Conservation (phyloP, 2,797 vertebrate genomes). For the Lutjanus campechanus region DNA sequence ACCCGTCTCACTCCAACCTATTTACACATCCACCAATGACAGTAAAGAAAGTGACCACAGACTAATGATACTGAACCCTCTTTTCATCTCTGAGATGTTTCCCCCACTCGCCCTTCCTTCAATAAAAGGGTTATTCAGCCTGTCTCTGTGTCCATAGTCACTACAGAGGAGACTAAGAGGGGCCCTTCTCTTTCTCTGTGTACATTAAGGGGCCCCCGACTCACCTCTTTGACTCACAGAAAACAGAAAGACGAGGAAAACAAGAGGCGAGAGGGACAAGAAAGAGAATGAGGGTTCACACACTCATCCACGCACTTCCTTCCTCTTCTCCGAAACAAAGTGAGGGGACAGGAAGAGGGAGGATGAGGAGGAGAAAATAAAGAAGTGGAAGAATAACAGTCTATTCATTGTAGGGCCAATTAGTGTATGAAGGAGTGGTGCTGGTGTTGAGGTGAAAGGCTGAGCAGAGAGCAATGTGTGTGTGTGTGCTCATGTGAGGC, state of each 20-base stretch:
- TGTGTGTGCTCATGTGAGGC: neutral
- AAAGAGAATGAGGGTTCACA: conserved; percentile 60
- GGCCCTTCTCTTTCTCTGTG: conserved; percentile 65
- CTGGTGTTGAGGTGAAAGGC: conserved; percentile 72
- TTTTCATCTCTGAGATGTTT: conserved; percentile 61
- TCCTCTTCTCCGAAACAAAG: conserved; percentile 68
- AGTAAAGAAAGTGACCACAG: conserved; percentile 43
- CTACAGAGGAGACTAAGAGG: conserved; percentile 54
- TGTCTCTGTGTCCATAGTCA: conserved; percentile 51
- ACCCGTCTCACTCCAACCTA: conserved; percentile 14
- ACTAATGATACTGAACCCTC: conserved; percentile 56
- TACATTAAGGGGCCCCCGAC: conserved; percentile 66
- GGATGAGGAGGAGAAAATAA: conserved; percentile 44
- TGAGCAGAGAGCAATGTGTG: conserved; percentile 34
- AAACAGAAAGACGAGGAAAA: conserved; percentile 49
- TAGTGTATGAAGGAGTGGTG: conserved; percentile 71
- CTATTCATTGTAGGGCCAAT: conserved; percentile 78
- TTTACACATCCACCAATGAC: conserved; percentile 42
- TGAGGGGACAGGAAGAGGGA: conserved; percentile 49
- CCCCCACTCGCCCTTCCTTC: conserved; percentile 50
- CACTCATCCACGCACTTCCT: conserved; percentile 70
- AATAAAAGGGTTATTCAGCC: conserved; percentile 65
- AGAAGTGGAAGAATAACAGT: conserved; percentile 66
- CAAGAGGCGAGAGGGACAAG: conserved; percentile 52
- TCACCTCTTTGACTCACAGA: conserved; percentile 68